Conservation (phyloP, 23 tunicate species). For the Diplosoma virens region DNA sequence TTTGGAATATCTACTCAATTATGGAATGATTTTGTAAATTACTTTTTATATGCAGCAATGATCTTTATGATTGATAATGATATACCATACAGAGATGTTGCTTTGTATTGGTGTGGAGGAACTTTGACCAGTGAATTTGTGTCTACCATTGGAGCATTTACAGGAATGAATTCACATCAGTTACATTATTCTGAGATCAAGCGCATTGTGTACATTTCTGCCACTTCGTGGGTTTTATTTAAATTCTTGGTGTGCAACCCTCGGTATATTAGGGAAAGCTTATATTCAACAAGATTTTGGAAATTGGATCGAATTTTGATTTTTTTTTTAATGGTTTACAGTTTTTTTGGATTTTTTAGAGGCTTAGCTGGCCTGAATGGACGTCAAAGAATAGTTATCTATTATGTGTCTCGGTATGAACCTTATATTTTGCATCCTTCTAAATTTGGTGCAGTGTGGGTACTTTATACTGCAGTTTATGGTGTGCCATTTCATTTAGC, state of each 20-base stretch:
- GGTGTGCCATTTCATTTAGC: constrained; percentile 55
- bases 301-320: too few species aligned
- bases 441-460: constrained; percentile 50
- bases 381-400: neutral
- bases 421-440: constrained; percentile 58
- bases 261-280: neutral
- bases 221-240: constrained; percentile 48
- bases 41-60: constrained; percentile 36
- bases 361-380: constrained; percentile 69
- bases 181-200: constrained; percentile 37
- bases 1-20: constrained; percentile 39
- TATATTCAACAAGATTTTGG: too few species aligned
- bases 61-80: constrained; percentile 61
- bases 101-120: constrained; percentile 65
- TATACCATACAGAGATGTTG: constrained; percentile 30
- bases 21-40: constrained; percentile 65
- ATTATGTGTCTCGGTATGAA: constrained; percentile 48
- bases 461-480: constrained; percentile 39
- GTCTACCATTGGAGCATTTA: constrained; percentile 33
- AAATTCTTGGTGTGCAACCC: constrained; percentile 6
- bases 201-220: constrained; percentile 40
- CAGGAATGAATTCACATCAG: constrained; percentile 39
- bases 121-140: constrained; percentile 48
- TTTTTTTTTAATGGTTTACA: neutral
- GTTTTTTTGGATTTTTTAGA: constrained; percentile 32